Conservation (phyloP, 2,113 vertebrate genomes). For the human region DNA sequence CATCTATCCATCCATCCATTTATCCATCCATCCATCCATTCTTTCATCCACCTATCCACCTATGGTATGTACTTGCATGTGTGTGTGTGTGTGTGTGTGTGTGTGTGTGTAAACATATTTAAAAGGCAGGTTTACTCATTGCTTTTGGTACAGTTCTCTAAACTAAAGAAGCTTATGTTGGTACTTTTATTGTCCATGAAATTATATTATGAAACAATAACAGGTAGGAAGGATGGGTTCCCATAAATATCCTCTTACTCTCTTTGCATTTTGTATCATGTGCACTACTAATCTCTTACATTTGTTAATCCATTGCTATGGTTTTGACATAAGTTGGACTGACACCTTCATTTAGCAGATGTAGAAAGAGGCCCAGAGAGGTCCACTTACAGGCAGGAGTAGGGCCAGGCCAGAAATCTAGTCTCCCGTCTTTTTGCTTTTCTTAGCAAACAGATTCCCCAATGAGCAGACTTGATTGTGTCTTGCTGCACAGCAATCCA, state of each 20-base stretch:
- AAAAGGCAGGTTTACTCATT: background rate
- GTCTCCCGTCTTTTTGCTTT: background rate
- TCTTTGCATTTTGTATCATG: background rate
- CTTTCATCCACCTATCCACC: background rate
- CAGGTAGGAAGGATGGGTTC: too few species aligned
- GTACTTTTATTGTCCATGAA: background rate
- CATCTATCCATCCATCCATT: background rate
- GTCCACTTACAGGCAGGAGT: background rate
- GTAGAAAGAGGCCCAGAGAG: background rate
- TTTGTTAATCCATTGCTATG: background rate
- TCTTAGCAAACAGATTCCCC: background rate
- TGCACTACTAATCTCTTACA: background rate
- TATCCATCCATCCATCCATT: background rate
- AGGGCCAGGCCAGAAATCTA: background rate
- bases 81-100: background rate
- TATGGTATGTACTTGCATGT: background rate
- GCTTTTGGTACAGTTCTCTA: background rate
- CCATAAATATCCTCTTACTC: background rate
- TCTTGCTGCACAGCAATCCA: background rate
- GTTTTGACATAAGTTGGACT: background rate
- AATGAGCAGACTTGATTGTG: background rate
- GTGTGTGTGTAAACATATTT: background rate
- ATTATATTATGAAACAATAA: background rate
- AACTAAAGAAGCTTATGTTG: background rate
- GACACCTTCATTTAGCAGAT: background rate